Conservation (phyloP, 2,888 invertebrate genomes). For the Apoda limacodes region DNA sequence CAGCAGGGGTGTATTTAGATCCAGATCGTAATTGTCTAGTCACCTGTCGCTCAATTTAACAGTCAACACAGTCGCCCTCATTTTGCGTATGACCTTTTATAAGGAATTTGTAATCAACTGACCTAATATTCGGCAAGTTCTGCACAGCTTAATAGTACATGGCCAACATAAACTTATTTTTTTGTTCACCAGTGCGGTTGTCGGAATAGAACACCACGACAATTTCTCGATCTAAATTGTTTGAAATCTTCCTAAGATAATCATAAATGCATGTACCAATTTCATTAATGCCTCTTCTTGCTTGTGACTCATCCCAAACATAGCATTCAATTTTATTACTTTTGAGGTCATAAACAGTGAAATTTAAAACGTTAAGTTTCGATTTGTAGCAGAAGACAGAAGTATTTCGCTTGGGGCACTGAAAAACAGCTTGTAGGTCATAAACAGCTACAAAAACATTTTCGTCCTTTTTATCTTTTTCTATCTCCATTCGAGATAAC, state of each 20-base stretch:
- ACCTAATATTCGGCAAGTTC: constrained; percentile 8
- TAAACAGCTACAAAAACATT: too few species aligned
- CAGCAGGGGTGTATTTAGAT: too few species aligned
- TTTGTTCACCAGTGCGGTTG: constrained; percentile 21
- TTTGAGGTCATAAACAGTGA: constrained; percentile 23
- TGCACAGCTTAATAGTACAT: neutral
- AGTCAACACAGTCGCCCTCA: constrained; percentile 17
- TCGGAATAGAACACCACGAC: constrained; percentile 23
- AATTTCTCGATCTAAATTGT: constrained; percentile 13
- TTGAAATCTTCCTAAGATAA: constrained; percentile 19
- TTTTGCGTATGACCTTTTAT: constrained; percentile 17
- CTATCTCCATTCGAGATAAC: too few species aligned
- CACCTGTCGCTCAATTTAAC: too few species aligned
- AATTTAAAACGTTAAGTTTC: constrained; percentile 23
- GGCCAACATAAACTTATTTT: too few species aligned
- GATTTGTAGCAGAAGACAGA: too few species aligned
- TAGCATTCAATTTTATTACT: constrained; percentile 20
- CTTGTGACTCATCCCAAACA: constrained; percentile 29
- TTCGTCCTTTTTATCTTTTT: too few species aligned
- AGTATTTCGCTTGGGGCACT: too few species aligned
- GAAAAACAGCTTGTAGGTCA: too few species aligned
- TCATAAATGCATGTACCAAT: constrained; percentile 25
- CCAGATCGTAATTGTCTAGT: too few species aligned
- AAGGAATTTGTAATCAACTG: constrained; percentile 4
- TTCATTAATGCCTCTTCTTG: constrained; percentile 25